Percentiles rank a stretch among this genome's conserved stretches.
Conservation (phyloP, 2,113 vertebrate genomes). For the Tetrao urogallus region DNA sequence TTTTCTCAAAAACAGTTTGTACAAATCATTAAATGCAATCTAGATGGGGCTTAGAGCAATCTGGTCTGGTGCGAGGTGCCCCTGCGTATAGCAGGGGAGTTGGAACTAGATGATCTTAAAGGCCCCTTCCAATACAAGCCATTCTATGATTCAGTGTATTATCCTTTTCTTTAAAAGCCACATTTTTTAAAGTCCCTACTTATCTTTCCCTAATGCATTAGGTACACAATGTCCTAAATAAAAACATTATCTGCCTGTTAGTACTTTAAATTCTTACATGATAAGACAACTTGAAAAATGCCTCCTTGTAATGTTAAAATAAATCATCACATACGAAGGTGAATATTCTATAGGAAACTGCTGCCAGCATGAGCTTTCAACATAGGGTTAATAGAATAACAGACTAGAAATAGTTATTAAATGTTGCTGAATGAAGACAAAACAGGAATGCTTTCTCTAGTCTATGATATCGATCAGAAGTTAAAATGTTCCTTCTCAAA, state of each 20-base stretch:
- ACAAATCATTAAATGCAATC: too few species aligned
- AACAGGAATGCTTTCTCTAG: not conserved
- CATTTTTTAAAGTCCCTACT: not conserved
- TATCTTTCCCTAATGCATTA: not conserved
- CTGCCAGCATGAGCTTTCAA: not conserved
- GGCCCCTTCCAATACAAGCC: too few species aligned
- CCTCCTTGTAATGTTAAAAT: not conserved
- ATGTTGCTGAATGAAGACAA: not conserved
- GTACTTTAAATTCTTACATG: not conserved
- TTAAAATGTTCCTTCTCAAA: not conserved
- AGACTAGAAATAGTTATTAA: not conserved
- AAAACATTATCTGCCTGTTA: not conserved
- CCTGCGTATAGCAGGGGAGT: too few species aligned
- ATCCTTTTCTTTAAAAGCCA: not conserved
- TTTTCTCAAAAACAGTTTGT: not conserved
- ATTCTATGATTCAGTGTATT: fast-evolving
- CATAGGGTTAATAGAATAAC: not conserved
- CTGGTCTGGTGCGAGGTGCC: too few species aligned
- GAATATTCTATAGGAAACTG: not conserved
- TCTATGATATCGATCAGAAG: not conserved
- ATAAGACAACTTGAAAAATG: not conserved
- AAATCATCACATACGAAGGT: not conserved
- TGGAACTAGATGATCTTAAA: too few species aligned
- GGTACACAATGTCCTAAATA: not conserved
- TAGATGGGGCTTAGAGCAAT: too few species aligned